phyloP scores from a whole-genome alignment of 2,888 invertebrate species.

The Dicycla oo region DNA sequence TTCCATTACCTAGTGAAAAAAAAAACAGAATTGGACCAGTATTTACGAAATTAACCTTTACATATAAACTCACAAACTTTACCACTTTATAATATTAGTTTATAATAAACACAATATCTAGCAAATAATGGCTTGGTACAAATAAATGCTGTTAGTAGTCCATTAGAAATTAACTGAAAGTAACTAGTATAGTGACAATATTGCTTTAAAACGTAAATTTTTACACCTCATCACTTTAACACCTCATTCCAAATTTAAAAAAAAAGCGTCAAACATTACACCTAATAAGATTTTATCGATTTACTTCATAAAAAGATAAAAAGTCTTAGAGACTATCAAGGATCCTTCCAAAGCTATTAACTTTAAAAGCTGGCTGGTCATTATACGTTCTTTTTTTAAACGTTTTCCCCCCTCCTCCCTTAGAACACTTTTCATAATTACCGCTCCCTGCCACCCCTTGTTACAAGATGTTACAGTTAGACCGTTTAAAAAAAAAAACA shows the following conservation, averaged over 20 bases:
- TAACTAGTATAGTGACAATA: too few species aligned
- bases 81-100: background rate
- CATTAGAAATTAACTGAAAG: background rate
- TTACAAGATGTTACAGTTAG: conserved; percentile 87
- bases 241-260: conserved; percentile 36
- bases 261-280: conserved; percentile 37
- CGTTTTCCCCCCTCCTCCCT: conserved; percentile 79
- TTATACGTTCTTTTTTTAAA: conserved; percentile 87
- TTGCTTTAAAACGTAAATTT: background rate
- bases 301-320: conserved; percentile 48
- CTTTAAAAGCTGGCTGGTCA: conserved; percentile 87
- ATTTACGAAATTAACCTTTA: too few species aligned
- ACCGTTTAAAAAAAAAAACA: conserved; percentile 74
- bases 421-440: conserved; percentile 90
- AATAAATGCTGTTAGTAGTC: background rate
- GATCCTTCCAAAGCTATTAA: conserved; percentile 88
- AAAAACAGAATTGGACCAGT: too few species aligned
- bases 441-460: conserved; percentile 77
- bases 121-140: background rate
- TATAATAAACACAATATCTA: background rate
- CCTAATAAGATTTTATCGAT: conserved; percentile 61
- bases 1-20: too few species aligned
- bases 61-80: background rate
- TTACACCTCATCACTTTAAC: background rate
- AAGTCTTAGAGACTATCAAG: conserved; percentile 68